These are phyloP conservation scores for Nerophis ophidion DNA, from an alignment of 2,113 vertebrate species.

Conservation along the genomic window DNA sequence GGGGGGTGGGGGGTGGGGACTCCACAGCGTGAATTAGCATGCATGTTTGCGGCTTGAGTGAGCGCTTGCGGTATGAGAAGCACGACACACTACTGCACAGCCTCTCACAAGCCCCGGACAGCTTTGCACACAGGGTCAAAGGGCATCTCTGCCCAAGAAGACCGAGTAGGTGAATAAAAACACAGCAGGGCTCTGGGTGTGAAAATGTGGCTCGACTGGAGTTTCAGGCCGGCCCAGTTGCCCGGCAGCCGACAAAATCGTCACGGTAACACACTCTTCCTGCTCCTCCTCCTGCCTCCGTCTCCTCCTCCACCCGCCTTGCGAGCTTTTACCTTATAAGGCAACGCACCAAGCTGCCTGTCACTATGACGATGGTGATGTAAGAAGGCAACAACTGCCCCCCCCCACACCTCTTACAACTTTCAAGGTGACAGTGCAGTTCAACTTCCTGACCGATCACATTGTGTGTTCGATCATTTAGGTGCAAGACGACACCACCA, in stretches of 20 bases:
- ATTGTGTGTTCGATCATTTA: constrained; percentile 21
- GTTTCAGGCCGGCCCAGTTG: constrained; percentile 59
- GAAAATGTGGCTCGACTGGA: constrained; percentile 58
- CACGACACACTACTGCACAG: not conserved
- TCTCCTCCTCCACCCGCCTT: constrained; percentile 21
- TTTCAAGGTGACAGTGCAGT: not conserved
- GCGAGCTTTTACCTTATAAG: constrained; percentile 69
- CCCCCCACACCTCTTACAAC: constrained; percentile 17
- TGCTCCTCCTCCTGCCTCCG: constrained; percentile 54
- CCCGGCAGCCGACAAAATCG: constrained; percentile 58
- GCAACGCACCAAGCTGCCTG: constrained; percentile 53
- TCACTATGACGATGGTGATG: constrained; percentile 59
- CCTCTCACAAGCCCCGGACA: not conserved
- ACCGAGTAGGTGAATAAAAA: not conserved
- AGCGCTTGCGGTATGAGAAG: constrained; percentile 13
- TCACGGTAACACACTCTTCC: constrained; percentile 64
- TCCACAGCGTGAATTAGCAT: too few relatives aligned
- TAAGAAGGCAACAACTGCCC: constrained; percentile 48
- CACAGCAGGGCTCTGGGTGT: not conserved
- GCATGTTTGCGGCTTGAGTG: not conserved
- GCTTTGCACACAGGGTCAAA: not conserved
- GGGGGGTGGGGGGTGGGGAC: too few relatives aligned
- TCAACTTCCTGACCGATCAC: constrained; percentile 1
- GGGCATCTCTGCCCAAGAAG: not conserved
- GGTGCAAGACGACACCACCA: constrained; percentile 23